These are phyloP conservation scores for Stomorhina lunata DNA, from an alignment of 2,888 invertebrate genomes.

Conservation along the genomic window DNA sequence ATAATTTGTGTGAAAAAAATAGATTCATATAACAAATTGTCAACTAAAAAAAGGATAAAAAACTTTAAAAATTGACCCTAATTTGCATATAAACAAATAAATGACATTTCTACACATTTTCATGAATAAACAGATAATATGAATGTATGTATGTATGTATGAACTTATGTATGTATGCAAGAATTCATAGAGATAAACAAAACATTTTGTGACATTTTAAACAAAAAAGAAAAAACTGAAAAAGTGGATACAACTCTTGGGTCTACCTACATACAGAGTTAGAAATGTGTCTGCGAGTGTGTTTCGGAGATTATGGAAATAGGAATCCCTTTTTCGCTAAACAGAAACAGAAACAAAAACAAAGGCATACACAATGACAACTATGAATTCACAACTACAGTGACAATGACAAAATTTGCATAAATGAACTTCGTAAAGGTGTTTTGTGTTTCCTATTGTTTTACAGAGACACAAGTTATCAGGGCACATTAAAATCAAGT, in stretches of 20 bases:
- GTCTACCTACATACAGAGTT: slow-evolving; percentile 10
- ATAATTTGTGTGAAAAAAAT: slow-evolving; percentile 39
- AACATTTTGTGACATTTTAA: slow-evolving; percentile 51
- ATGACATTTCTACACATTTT: slow-evolving; percentile 42
- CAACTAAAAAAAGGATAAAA: neutral
- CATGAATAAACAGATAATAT: neutral
- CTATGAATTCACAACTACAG: too few relatives aligned
- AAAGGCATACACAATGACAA: too few relatives aligned
- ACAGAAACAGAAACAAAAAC: neutral
- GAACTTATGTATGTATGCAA: neutral
- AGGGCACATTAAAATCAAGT: slow-evolving; percentile 47
- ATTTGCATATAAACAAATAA: slow-evolving; percentile 65
- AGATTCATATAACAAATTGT: slow-evolving; percentile 50
- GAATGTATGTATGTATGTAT: neutral
- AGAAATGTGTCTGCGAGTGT: slow-evolving; percentile 16
- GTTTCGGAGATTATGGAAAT: slow-evolving; percentile 40
- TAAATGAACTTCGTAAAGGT: slow-evolving; percentile 57
- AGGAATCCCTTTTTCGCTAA: slow-evolving; percentile 33
- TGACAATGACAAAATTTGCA: slow-evolving; percentile 44
- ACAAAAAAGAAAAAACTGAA: slow-evolving; percentile 21
- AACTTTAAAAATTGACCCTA: slow-evolving; percentile 50
- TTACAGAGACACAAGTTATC: slow-evolving; percentile 34
- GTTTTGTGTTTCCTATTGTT: slow-evolving; percentile 22
- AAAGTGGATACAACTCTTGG: slow-evolving; percentile 10
- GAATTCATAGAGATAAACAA: slow-evolving; percentile 39